Evolutionary conservation across 2,888 invertebrate species (phyloP), one percentile per base, ranked within the genome.

Genomic region (Morpho achilles): DNA sequence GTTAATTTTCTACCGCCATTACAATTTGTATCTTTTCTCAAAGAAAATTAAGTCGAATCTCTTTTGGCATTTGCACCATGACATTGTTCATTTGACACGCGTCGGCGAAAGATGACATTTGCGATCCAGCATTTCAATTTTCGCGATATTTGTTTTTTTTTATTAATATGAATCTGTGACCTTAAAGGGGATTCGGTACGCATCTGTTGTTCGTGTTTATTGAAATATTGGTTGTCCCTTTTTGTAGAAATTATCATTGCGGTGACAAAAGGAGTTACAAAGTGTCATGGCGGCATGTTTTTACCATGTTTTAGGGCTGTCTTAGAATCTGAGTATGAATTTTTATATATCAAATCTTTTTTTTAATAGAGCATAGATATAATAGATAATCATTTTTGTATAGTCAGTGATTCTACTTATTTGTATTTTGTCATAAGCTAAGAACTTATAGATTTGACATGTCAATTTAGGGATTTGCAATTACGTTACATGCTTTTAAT

Each of bases 111-210:
- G 68, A 69, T 65, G 67, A 69, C 75, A 70, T 75, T 76, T 74
- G 75, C 77, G 77, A 78, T 79, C 67, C 71, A 55, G 73, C 69
- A 74, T 80, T 75, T 77, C 75, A 79, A 78, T 80, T 80, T 82
- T 82, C 76, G 74, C 72, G 67, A 71, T 74, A 75, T 80, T 75
- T 77, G 72, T 77, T 76, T 65, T 64, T 77, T 78, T 72, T 78
- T 78, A 79, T 76, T 80, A 80, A 80, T 75, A 77, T 79, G 73
- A 74, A 75, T 76, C 77, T 77, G 73, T 75, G 76, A 80, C 79
- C 76, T 77, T 68, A 63, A 63, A 64, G 69, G 69, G 66, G 70
- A 82, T 83, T 84, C 62, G 81, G 67, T 69, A 75, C 84, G 71
- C 84, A 84, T 83, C 79, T 84, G 84, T 77, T 62, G 76, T 69